Conservation (phyloP, 2,888 invertebrate genomes). For the Spialia ferax region DNA sequence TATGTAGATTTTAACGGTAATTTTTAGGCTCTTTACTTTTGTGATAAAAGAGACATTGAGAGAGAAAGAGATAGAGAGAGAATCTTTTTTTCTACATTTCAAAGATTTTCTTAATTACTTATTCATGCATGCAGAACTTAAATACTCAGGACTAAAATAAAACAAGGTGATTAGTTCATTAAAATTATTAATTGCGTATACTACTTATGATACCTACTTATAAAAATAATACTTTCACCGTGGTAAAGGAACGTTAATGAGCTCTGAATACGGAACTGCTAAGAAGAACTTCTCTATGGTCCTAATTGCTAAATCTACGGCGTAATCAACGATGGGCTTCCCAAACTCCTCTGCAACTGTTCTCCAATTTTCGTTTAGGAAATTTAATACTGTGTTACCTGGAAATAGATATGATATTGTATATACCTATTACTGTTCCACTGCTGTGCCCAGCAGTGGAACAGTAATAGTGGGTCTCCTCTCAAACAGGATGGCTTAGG, state of each 20-base stretch:
- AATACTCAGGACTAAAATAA: conserved; percentile 25
- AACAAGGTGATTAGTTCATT: conserved; percentile 31
- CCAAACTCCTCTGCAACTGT: conserved; percentile 77
- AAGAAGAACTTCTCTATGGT: conserved; percentile 76
- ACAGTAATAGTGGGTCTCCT: too few species aligned
- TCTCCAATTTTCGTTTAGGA: conserved; percentile 77
- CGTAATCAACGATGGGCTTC: conserved; percentile 77
- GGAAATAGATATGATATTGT: conserved; percentile 49
- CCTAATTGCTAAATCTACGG: conserved; percentile 70
- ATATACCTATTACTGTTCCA: too few species aligned
- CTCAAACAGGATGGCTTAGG: too few species aligned
- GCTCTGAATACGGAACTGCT: conserved; percentile 72
- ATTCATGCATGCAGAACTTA: too few species aligned
- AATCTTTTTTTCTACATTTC: too few species aligned
- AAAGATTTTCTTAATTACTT: too few species aligned
- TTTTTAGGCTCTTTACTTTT: too few species aligned
- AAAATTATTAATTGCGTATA: conserved; percentile 45
- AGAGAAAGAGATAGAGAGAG: too few species aligned
- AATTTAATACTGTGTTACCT: conserved; percentile 72
- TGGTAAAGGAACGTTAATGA: conserved; percentile 71
- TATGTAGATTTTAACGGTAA: too few species aligned
- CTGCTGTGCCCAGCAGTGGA: too few species aligned
- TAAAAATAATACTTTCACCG: conserved; percentile 32
- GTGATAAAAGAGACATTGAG: too few species aligned
- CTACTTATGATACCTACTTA: conserved; percentile 18